phyloP scores from a whole-genome alignment of 1,140 invertebrate species.

The Diachasma alloeum region DNA sequence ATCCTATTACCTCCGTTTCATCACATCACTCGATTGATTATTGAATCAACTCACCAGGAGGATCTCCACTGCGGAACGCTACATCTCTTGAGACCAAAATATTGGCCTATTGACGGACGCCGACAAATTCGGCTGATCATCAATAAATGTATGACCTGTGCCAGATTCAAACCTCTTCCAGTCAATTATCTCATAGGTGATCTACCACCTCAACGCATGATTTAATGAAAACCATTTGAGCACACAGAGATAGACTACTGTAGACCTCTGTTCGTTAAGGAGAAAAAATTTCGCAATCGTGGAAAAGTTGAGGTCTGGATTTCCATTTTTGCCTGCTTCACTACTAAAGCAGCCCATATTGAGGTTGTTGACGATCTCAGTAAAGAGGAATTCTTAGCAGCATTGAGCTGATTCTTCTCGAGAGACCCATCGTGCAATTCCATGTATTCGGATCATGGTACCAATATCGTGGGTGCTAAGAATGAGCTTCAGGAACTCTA shows the following conservation, averaged over 20 bases:
- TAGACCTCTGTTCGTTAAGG: conserved; percentile 31
- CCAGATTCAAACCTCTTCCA: conserved; percentile 26
- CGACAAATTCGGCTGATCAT: conserved; percentile 28
- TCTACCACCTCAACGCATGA: conserved; percentile 38
- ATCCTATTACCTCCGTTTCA: conserved; percentile 41
- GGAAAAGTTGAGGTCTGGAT: conserved; percentile 1
- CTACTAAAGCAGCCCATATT: conserved; percentile 19
- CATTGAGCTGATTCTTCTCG: conserved; percentile 19
- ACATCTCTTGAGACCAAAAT: not conserved
- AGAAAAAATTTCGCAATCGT: conserved; percentile 19
- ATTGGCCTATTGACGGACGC: conserved; percentile 16
- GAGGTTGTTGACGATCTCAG: conserved; percentile 23
- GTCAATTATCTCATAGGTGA: too few species aligned
- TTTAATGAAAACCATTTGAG: conserved; percentile 30
- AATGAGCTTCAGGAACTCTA: not conserved
- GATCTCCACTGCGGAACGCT: conserved; percentile 24
- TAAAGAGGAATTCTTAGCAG: conserved; percentile 15
- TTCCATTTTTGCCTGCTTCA: conserved; percentile 23
- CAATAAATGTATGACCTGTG: conserved; percentile 35
- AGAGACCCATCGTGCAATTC: not conserved
- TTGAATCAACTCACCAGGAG: conserved; percentile 34
- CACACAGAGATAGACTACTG: conserved; percentile 29
- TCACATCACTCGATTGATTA: not conserved
- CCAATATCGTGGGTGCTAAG: conserved; percentile 24
- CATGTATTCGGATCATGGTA: conserved; percentile 26